phyloP scores from a whole-genome alignment of 2,888 invertebrate genomes.

The Griposia aprilina region DNA sequence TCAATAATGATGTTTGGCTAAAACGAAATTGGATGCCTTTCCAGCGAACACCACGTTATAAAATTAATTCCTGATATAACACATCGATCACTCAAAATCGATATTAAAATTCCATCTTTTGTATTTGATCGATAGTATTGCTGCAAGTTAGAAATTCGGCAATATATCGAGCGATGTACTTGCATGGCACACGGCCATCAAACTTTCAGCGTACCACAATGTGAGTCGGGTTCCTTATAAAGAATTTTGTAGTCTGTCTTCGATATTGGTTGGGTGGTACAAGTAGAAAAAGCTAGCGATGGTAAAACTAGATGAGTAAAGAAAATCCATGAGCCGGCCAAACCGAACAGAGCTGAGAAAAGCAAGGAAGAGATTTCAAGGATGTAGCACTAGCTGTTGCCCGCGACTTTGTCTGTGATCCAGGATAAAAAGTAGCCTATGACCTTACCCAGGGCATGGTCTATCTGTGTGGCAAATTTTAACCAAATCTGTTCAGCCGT shows the following conservation, averaged over 20 bases:
- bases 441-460: no score
- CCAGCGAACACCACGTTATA: no score
- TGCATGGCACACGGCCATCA: constrained; percentile 67
- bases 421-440: no score
- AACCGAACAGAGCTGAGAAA: neutral
- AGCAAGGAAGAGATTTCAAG: neutral
- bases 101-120: constrained; percentile 7
- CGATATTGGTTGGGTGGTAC: constrained; percentile 45
- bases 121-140: constrained; percentile 30
- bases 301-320: neutral
- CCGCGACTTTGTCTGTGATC: no score
- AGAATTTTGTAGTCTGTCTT: constrained; percentile 58
- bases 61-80: neutral
- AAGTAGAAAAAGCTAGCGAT: neutral
- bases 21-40: neutral
- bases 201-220: constrained; percentile 61
- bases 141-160: constrained; percentile 28
- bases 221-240: constrained; percentile 47
- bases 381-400: no score
- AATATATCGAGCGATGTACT: constrained; percentile 50
- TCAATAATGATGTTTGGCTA: neutral
- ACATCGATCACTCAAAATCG: constrained; percentile 6
- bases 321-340: neutral
- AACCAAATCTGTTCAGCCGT: no score
- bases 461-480: no score